Conservation (phyloP, 2,797 vertebrate species). For the Sciaenops ocellatus region DNA sequence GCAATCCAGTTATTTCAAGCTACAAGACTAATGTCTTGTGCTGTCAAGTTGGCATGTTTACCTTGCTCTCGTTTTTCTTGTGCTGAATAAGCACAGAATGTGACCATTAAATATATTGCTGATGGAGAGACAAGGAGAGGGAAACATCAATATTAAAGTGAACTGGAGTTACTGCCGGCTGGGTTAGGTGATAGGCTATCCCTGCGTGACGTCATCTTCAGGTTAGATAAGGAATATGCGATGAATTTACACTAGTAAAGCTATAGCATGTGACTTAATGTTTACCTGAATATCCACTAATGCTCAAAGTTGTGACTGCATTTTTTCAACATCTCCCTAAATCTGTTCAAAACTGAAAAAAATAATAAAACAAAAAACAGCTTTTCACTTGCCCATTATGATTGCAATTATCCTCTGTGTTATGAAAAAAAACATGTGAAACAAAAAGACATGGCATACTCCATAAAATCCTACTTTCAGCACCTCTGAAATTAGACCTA, state of each 20-base stretch:
- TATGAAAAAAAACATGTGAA: slow-evolving; percentile 57
- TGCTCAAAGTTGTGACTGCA: background rate
- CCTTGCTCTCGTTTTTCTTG: slow-evolving; percentile 75
- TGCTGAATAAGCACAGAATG: slow-evolving; percentile 84
- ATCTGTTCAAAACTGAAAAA: background rate
- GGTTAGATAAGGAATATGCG: slow-evolving; percentile 34
- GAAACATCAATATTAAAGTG: slow-evolving; percentile 78
- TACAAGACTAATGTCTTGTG: slow-evolving; percentile 71
- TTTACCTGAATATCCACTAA: background rate
- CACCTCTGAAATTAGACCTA: slow-evolving; percentile 79
- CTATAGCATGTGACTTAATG: slow-evolving; percentile 10
- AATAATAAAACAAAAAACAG: background rate
- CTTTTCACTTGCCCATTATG: slow-evolving; percentile 31
- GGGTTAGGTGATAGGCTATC: slow-evolving; percentile 44
- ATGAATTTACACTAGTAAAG: slow-evolving; percentile 25
- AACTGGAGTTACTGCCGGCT: slow-evolving; percentile 65
- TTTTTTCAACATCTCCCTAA: background rate
- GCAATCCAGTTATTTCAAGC: slow-evolving; percentile 73
- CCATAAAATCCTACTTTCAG: slow-evolving; percentile 78
- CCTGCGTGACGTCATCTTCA: slow-evolving; percentile 59
- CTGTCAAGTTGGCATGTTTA: slow-evolving; percentile 81
- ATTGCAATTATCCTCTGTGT: slow-evolving; percentile 46
- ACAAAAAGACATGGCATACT: slow-evolving; percentile 66
- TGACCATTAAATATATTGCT: slow-evolving; percentile 86
- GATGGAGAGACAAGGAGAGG: slow-evolving; percentile 77